These are phyloP conservation scores for Lordiphosa andalusiaca DNA, from an alignment of 2,888 invertebrate genomes.

Conservation along the genomic window DNA sequence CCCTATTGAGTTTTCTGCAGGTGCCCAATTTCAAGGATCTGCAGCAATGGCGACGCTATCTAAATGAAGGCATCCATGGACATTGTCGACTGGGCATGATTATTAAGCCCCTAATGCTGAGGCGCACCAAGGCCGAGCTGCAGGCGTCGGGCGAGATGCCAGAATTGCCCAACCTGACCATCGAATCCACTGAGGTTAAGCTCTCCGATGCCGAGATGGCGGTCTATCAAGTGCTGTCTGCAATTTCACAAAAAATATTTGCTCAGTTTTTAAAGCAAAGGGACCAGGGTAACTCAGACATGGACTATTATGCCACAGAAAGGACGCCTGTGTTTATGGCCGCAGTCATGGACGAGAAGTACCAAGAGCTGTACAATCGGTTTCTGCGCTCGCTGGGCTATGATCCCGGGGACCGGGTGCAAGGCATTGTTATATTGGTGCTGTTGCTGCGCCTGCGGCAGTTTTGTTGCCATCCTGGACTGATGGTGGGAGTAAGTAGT, in stretches of 20 bases:
- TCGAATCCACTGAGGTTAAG: conserved; percentile 83
- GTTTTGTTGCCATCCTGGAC: conserved; percentile 92
- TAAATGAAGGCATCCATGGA: conserved; percentile 89
- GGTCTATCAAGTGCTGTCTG: conserved; percentile 87
- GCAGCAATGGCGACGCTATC: conserved; percentile 93
- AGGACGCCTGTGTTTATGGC: conserved; percentile 12
- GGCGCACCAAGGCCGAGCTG: conserved; percentile 92
- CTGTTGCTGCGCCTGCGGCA: conserved; percentile 92
- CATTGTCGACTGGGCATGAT: conserved; percentile 90
- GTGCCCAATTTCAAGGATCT: conserved; percentile 94
- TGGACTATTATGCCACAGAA: conserved; percentile 45
- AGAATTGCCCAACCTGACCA: conserved; percentile 83
- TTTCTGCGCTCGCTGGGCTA: conserved; percentile 83
- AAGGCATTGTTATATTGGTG: conserved; percentile 89
- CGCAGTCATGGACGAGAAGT: conserved; percentile 78
- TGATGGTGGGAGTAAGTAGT: conserved; percentile 84
- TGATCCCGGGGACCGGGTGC: conserved; percentile 81
- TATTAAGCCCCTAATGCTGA: conserved; percentile 90
- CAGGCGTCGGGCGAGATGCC: conserved; percentile 84
- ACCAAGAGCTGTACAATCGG: conserved; percentile 83
- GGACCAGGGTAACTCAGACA: conserved; percentile 83
- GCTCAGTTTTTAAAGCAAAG: conserved; percentile 88
- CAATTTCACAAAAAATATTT: conserved; percentile 87
- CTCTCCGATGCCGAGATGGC: conserved; percentile 86
- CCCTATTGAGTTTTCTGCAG: conserved; percentile 89